Base-by-base conservation (phyloP, 2,888 invertebrate species). In the Rotaria magnacalcarata region DNA sequence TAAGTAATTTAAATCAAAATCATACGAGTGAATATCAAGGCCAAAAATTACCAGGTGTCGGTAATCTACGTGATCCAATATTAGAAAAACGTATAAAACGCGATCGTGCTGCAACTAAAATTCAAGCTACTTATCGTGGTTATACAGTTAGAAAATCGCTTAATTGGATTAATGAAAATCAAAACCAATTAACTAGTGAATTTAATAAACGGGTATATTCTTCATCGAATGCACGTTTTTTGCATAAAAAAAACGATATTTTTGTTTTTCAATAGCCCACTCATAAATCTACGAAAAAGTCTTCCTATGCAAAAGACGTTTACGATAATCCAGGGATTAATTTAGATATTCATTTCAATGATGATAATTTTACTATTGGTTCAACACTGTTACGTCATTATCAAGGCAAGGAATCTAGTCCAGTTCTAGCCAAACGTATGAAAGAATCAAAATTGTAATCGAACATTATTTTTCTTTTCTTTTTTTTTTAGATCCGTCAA, bases 71-170 rank as follows among this genome's bases (percentile, higher is more conserved):
- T 47, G 75, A 80, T 47, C 75, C 75, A 80, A 8, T 80, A 80
- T 47, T 80, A 47, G 47, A 47, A 11, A 1, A 47, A 47, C 43
- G 47, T 47, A 24, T 80, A 11, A 41, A 80, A 80, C 75, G 75
- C 47, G 41, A 41, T 47, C 47, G 14, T 41, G 89, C 89, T 58
- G 89, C 89, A 19, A 88, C 88, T 14, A 88, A 88, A 52, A 89
- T 89, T 67, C 89, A 89, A 87, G 89, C 89, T 11, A 88, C 88
- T 1, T 89, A 88, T 87, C 87, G 89, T 16, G 89, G 89, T 14
- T 88, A 89, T 87, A 88, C 87, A 21, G 89, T 89, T 8, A 87
- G 89, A 47, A 88, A 88, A 85, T 87, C 87, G 47, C 86, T 89
- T 19, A 86, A 43, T 10, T 80, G 75, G 75, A 24, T 24, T 14